Base-by-base conservation (phyloP, 2,888 invertebrate species). In the Ichneumoninae sp. region DNA sequence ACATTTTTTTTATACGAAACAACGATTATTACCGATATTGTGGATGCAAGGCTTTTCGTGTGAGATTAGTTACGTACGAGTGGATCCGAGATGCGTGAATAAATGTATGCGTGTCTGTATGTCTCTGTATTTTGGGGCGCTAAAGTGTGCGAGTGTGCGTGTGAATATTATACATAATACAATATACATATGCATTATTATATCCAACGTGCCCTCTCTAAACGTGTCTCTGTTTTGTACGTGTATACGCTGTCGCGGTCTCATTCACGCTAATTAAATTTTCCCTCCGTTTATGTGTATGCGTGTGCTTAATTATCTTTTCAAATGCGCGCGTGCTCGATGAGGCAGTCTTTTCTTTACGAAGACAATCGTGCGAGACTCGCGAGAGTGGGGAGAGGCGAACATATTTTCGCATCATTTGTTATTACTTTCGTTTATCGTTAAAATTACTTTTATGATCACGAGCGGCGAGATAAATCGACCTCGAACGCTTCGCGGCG, bases 1-100 rank as follows among this genome's bases (percentile, higher is more conserved):
- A 74, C 80, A 83, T 86, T 84, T 85, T 87, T 87, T 87, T 87
- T 86, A 87, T 87, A 87, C 86, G 83, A 47, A 13, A 83, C 60
- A 70, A 71, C 84, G 84, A 86, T 81, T 84, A 84, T 81, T 79
- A 82, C 70, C 81, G 54, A 78, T 57, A 62, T 82, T 85, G 52
- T 76, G 69, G n/a, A 69, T 79, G 75, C 50, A 76, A 75, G 69
- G 68, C 69, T 80, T 57, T 30, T 69, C 33, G 71, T 19, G 69
- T 36, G 78, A 33, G 40, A 76, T 65, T 80, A 70, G 54, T 66
- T 71, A 65, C 44, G 40, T 40, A 52, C 36, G 40, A n/a, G 22
- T 19, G 79, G 74, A 75, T 79, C 16, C n/a, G 19, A 30, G 19
- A 36, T 65, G 44, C 69, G 68, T 22, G 68, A 22, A 44, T 47